Evolutionary conservation across 2,888 invertebrate species (phyloP).

Genomic region (Ganaspis brasiliensis): DNA sequence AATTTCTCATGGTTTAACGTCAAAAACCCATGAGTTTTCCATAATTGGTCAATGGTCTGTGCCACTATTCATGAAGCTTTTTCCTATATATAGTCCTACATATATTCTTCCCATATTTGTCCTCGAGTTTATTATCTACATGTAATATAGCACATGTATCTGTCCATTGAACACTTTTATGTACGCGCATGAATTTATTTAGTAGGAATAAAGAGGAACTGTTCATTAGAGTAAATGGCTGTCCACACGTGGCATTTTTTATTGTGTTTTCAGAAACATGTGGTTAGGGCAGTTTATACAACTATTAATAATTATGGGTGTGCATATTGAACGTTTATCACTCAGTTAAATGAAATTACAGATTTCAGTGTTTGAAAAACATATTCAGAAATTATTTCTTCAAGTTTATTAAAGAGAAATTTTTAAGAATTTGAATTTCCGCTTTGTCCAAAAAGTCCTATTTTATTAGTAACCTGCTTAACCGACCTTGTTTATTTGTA

Average conservation of each 20-base stretch:
- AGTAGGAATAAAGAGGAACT: constrained; percentile 35
- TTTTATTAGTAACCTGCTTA: too few relatives aligned
- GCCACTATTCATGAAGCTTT: constrained; percentile 26
- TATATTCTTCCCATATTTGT: constrained; percentile 34
- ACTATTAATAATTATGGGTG: neutral
- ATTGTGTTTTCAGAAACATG: constrained; percentile 15
- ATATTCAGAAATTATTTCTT: too few relatives aligned
- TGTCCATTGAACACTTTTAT: neutral
- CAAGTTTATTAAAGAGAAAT: too few relatives aligned
- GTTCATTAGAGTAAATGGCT: constrained; percentile 30
- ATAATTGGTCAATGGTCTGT: constrained; percentile 44
- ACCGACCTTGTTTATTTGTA: too few relatives aligned
- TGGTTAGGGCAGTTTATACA: constrained; percentile 17
- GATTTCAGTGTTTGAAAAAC: too few relatives aligned
- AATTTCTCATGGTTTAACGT: constrained; percentile 41
- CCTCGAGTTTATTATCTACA: constrained; percentile 25
- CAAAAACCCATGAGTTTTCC: constrained; percentile 35
- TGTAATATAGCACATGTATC: neutral
- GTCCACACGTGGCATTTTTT: constrained; percentile 28
- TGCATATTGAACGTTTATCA: too few relatives aligned
- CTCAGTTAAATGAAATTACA: too few relatives aligned
- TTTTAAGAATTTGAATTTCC: too few relatives aligned
- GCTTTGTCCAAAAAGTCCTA: too few relatives aligned
- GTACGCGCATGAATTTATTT: constrained; percentile 11
- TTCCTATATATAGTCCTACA: too few relatives aligned